A percentile compares a stretch with the other conserved stretches of the same genome.
phyloP scores from a whole-genome alignment of 30 jellyfish, hydroid and myxozoan genomes.

The Phacellophora camtschatica region DNA sequence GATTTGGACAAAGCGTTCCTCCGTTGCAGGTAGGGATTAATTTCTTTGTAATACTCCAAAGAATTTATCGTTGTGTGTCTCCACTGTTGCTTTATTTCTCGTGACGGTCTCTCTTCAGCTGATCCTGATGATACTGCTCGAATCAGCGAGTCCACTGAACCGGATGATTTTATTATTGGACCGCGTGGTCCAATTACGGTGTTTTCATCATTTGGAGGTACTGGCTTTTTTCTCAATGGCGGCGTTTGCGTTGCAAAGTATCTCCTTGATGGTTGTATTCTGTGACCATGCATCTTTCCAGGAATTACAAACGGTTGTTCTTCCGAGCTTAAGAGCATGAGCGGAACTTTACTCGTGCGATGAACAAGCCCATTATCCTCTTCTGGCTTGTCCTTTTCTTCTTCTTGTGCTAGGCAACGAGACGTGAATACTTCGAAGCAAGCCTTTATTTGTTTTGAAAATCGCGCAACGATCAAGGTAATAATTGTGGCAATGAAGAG shows the following conservation, averaged over 20 bases:
- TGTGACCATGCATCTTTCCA: conserved; percentile 2
- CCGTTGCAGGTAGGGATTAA: conserved; percentile 23
- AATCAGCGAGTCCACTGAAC: not conserved
- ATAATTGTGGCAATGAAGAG: conserved; percentile 38
- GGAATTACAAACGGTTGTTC: conserved; percentile 41
- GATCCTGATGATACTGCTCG: not conserved
- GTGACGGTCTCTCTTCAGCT: not conserved
- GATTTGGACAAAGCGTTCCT: conserved; percentile 48
- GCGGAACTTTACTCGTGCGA: conserved; percentile 22
- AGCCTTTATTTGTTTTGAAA: conserved; percentile 2
- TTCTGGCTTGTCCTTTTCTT: not conserved
- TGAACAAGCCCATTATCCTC: not conserved
- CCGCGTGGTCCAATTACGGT: not conserved
- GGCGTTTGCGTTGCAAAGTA: not conserved
- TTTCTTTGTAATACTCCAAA: not conserved
- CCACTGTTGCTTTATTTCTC: not conserved
- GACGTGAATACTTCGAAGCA: not conserved
- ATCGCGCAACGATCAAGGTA: conserved; percentile 58
- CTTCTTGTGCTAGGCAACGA: not conserved
- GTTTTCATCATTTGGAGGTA: not conserved
- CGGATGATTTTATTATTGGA: not conserved
- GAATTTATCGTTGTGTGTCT: not conserved
- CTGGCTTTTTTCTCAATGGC: not conserved
- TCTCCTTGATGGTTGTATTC: conserved; percentile 19
- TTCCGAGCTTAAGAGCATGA: conserved; percentile 24